Conservation (phyloP, 2,888 invertebrate species). For the Caenorhabditis auriculariae region DNA sequence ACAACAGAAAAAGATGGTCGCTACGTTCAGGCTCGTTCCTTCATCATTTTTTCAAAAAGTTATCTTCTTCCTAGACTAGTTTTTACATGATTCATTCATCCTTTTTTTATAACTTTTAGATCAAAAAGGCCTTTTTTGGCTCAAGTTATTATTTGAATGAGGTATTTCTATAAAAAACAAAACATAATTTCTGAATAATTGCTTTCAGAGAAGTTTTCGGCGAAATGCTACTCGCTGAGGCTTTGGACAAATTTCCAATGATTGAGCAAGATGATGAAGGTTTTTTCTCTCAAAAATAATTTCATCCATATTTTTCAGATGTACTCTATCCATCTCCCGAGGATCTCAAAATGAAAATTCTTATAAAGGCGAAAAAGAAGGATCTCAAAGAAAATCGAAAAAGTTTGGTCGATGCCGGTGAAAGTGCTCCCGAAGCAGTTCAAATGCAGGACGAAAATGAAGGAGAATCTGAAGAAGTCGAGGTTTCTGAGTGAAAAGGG, state of each 20-base stretch:
- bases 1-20: slow-evolving; percentile 54
- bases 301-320: slow-evolving; percentile 14
- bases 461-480: too few species aligned
- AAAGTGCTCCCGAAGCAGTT: background rate
- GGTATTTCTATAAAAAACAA: background rate
- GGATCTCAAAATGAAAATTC: slow-evolving; percentile 47
- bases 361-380: slow-evolving; percentile 51
- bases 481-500: too few species aligned
- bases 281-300: background rate
- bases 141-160: background rate
- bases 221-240: slow-evolving; percentile 42
- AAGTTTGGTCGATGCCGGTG: too few species aligned
- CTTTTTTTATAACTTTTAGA: too few species aligned
- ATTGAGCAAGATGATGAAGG: slow-evolving; percentile 2
- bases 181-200: too few species aligned
- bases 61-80: background rate
- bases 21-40: slow-evolving; percentile 43
- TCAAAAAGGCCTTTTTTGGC: background rate
- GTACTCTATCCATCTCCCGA: slow-evolving; percentile 47
- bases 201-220: slow-evolving; percentile 43
- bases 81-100: background rate
- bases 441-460: too few species aligned
- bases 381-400: slow-evolving; percentile 9
- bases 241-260: slow-evolving; percentile 49
- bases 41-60: background rate